Percentiles rank a stretch among this genome's conserved stretches.
phyloP scores from a whole-genome alignment of 1,140 invertebrate species.

The Oncopeltus fasciatus region DNA sequence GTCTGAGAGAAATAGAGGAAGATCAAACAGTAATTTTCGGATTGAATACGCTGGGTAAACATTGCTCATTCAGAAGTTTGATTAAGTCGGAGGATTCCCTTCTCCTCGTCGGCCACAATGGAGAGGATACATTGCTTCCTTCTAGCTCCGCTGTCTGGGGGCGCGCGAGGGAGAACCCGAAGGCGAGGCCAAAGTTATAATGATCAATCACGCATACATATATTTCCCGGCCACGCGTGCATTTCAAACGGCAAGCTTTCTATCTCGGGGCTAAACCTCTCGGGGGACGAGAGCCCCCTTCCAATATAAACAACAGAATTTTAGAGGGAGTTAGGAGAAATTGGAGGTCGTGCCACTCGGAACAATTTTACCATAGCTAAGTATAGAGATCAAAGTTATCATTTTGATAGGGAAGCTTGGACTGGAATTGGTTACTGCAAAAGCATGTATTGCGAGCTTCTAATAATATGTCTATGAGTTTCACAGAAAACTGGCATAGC shows the following conservation, averaged over 20 bases:
- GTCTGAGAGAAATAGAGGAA: too few species aligned
- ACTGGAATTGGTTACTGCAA: too few species aligned
- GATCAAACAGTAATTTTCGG: slow-evolving; percentile 16
- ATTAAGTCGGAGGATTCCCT: slow-evolving; percentile 10
- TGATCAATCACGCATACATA: slow-evolving; percentile 18
- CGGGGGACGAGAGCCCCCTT: too few species aligned
- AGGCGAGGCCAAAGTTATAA: slow-evolving; percentile 14
- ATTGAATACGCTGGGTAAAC: slow-evolving; percentile 14
- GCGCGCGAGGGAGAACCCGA: background rate
- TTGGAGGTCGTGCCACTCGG: background rate
- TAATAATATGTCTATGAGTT: too few species aligned
- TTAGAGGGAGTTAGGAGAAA: background rate
- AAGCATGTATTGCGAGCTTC: too few species aligned
- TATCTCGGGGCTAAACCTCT: too few species aligned
- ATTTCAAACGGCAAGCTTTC: background rate
- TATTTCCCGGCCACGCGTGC: background rate
- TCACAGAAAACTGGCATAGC: too few species aligned
- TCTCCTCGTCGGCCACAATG: background rate
- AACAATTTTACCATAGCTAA: background rate
- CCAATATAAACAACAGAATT: background rate
- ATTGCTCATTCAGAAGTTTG: slow-evolving; percentile 18
- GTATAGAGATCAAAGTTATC: background rate
- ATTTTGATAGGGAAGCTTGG: background rate
- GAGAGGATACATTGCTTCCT: slow-evolving; percentile 13
- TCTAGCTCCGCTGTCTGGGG: background rate